phyloP scores from a whole-genome alignment of 2,888 invertebrate species.

The Eilema sororculum region DNA sequence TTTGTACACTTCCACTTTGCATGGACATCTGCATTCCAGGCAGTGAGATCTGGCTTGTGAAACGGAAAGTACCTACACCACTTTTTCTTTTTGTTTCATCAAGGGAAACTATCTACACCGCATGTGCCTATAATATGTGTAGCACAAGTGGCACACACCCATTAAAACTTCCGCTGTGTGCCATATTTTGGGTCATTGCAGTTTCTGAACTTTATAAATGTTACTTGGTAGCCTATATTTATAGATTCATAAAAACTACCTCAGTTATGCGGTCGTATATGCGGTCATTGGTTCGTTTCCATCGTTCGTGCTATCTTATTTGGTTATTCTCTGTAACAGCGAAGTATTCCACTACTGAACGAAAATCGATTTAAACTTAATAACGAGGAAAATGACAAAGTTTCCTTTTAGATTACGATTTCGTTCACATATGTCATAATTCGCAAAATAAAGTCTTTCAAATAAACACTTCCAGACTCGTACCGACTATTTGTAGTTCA shows the following conservation, averaged over 20 bases:
- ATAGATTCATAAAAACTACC: too few relatives aligned
- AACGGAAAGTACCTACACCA: background rate
- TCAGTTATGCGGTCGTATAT: too few relatives aligned
- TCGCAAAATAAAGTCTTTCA: background rate
- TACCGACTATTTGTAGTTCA: background rate
- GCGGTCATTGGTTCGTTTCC: too few relatives aligned
- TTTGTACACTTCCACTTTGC: background rate
- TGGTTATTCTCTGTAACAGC: too few relatives aligned
- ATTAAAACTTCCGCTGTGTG: background rate
- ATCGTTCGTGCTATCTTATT: too few relatives aligned
- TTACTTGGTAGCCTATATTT: background rate
- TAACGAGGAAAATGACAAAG: background rate
- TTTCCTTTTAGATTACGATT: background rate
- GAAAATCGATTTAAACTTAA: background rate
- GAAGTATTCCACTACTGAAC: too few relatives aligned
- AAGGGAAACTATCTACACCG: background rate
- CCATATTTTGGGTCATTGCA: background rate
- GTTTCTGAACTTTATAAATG: background rate
- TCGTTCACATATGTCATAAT: background rate
- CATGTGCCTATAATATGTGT: background rate
- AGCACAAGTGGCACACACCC: background rate
- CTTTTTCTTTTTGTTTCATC: background rate
- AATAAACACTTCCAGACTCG: background rate
- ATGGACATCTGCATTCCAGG: background rate
- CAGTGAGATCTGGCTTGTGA: background rate